Evolutionary conservation across 2,888 invertebrate species (phyloP), one percentile per base, ranked within the genome.

Genomic region (Hipparchia sbordonii): DNA sequence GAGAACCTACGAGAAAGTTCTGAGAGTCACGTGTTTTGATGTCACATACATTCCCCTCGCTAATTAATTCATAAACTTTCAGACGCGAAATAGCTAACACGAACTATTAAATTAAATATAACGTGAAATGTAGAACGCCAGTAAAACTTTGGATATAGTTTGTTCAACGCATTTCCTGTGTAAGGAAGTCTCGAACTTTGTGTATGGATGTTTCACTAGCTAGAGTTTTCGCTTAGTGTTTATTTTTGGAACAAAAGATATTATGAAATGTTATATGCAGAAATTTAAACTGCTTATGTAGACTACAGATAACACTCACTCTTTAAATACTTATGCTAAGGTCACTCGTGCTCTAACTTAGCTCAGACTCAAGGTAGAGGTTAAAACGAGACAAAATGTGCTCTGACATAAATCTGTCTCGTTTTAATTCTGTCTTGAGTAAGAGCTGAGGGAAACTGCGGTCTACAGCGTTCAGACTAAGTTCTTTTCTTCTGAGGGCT

Each of bases 51-150:
- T 51, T 52, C 12, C 52, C 23, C 33, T 23, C 1, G 7, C 51
- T 65, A 51, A 63, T 51, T 63, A 63, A 63, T 63, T 23, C 33
- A 48, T 51, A 13, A 51, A 23, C 6, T 48, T n/a, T 9, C 51
- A 51, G 13, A 48, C 45, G 45, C 46, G 62, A 46, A 48, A 63
- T 51, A 48, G 48, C 51, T 48, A 23, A 48, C 63, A 23, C 10
- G 51, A 51, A 63, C 65, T 65, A 65, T 65, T 52, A 51, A 51
- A 65, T 65, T 63, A 63, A 65, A 65, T 65, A 65, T 52, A 51
- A 52, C 65, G 52, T 52, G 12, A 12, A 51, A 33, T 65, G 51
- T 52, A 52, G 39, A 65, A 33, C 65, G 10, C 13, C 65, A 65
- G 52, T 23, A 12, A 52, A 63, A 65, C 65, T 65, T 65, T 5